These are phyloP conservation scores for Reinhardtius hippoglossoides DNA, from an alignment of 2,113 vertebrate genomes.

Conservation along the genomic window DNA sequence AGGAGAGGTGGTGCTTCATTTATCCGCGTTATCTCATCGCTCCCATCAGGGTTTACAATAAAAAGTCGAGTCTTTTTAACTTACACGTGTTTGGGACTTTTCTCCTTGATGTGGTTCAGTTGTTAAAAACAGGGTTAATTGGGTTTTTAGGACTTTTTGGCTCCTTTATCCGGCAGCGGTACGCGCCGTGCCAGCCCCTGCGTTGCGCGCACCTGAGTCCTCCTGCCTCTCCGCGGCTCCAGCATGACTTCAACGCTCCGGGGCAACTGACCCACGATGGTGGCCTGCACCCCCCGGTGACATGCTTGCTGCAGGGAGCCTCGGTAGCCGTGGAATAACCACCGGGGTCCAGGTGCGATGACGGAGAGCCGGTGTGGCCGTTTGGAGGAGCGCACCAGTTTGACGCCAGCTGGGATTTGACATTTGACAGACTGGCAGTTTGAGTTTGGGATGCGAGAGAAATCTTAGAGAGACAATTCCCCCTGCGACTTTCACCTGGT, in stretches of 20 bases:
- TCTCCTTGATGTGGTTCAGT: neutral
- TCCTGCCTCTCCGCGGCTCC: neutral
- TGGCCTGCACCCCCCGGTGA: slow-evolving; percentile 11
- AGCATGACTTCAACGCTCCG: slow-evolving; percentile 38
- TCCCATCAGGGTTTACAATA: neutral
- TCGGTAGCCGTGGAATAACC: slow-evolving; percentile 54
- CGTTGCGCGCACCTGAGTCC: slow-evolving; percentile 52
- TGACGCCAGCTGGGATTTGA: slow-evolving; percentile 75
- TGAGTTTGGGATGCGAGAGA: slow-evolving; percentile 51
- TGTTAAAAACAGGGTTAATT: slow-evolving; percentile 36
- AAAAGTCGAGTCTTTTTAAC: neutral
- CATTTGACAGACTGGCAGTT: slow-evolving; percentile 1
- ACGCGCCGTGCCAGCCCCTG: slow-evolving; percentile 20
- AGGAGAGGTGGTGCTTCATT: neutral
- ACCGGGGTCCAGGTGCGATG: slow-evolving; percentile 59
- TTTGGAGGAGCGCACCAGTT: slow-evolving; percentile 60
- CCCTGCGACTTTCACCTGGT: slow-evolving; percentile 50
- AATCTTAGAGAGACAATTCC: slow-evolving; percentile 53
- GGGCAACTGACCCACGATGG: slow-evolving; percentile 21
- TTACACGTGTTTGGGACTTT: neutral
- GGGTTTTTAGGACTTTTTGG: slow-evolving; percentile 62
- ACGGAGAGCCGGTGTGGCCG: slow-evolving; percentile 60
- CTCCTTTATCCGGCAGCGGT: slow-evolving; percentile 30
- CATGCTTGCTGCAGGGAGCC: slow-evolving; percentile 33
- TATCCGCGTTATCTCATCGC: neutral